These are phyloP conservation scores for Rhincodon typus DNA, from an alignment of 2,797 vertebrate genomes.

Conservation along the genomic window DNA sequence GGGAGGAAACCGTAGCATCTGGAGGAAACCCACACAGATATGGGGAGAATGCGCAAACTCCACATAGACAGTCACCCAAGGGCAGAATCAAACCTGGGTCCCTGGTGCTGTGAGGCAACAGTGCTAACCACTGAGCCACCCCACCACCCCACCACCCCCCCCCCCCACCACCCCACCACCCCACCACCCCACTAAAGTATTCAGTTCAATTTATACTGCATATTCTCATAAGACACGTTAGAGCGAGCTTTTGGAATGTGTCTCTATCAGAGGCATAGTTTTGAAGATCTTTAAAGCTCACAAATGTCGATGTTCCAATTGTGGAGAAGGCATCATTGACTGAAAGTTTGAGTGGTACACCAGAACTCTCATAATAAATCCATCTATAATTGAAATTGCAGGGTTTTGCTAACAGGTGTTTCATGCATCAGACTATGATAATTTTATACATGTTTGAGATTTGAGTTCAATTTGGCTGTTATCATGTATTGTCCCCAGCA, in stretches of 20 bases:
- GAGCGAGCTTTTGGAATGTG: not conserved
- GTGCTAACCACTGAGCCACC: no score
- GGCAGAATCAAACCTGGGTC: no score
- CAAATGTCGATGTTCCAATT: not conserved
- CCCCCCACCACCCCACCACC: no score
- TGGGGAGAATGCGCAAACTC: no score
- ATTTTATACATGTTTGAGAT: not conserved
- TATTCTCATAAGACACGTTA: not conserved
- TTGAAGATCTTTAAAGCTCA: not conserved
- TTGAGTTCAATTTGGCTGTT: not conserved
- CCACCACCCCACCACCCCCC: not conserved
- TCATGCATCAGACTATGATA: not conserved
- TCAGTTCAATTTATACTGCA: no score
- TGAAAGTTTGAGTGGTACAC: not conserved
- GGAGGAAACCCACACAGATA: no score
- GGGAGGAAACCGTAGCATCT: no score
- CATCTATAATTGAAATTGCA: not conserved
- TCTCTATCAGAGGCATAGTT: not conserved
- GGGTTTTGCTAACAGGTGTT: not conserved
- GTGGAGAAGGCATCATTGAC: not conserved
- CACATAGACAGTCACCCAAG: no score
- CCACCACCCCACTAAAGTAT: not conserved
- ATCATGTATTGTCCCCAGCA: not conserved
- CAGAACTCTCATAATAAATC: not conserved
- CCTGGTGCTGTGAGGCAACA: no score